Conservation (phyloP, 1,140 invertebrate species). For the Brachystomella parvula region DNA sequence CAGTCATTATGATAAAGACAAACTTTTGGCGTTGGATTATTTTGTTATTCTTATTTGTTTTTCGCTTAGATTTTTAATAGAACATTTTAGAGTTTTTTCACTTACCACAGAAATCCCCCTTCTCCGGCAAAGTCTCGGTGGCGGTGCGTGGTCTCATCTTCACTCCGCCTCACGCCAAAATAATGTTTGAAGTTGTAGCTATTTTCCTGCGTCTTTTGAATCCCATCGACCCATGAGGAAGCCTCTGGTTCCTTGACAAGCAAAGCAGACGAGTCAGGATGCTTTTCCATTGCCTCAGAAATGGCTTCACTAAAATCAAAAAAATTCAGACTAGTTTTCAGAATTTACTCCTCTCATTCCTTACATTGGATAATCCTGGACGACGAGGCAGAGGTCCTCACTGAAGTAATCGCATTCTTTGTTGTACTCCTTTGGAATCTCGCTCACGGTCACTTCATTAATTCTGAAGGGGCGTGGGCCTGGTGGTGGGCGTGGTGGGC, state of each 20-base stretch:
- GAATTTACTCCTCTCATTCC: too few relatives aligned
- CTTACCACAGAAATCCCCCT: slow-evolving; percentile 54
- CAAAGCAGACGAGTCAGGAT: slow-evolving; percentile 60
- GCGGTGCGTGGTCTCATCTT: slow-evolving; percentile 33
- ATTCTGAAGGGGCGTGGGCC: slow-evolving; percentile 22
- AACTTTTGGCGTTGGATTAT: too few relatives aligned
- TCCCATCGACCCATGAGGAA: slow-evolving; percentile 48
- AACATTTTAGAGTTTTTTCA: neutral
- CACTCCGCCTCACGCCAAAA: slow-evolving; percentile 41
- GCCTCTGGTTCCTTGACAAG: slow-evolving; percentile 47
- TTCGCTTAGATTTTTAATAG: neutral
- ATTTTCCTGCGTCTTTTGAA: slow-evolving; percentile 50
- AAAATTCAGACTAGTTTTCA: slow-evolving; percentile 1
- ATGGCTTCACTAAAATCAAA: slow-evolving; percentile 60
- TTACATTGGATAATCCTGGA: slow-evolving; percentile 69
- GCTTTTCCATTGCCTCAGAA: slow-evolving; percentile 58
- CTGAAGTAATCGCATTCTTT: slow-evolving; percentile 62
- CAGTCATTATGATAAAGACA: too few relatives aligned
- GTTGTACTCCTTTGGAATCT: slow-evolving; percentile 32
- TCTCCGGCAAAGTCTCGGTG: slow-evolving; percentile 48
- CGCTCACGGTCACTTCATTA: slow-evolving; percentile 34
- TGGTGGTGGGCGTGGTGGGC: neutral
- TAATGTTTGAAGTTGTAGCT: slow-evolving; percentile 53
- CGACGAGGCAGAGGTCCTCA: slow-evolving; percentile 63
- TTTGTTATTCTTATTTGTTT: too few relatives aligned